phyloP scores from a whole-genome alignment of 2,113 vertebrate species.

The Salvelinus alpinus region DNA sequence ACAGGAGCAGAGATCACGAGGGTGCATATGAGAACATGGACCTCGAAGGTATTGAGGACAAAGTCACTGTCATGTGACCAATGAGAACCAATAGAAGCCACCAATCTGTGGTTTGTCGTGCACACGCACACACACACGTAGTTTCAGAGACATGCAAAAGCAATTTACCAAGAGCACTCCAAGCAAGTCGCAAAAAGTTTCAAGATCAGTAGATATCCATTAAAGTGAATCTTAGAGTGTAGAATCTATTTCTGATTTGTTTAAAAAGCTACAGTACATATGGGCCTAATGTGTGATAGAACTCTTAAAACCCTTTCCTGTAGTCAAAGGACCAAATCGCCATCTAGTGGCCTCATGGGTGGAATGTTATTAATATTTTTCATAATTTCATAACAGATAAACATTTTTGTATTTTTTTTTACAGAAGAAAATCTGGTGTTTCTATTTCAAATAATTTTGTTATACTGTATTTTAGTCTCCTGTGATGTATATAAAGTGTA shows the following conservation, averaged over 20 bases:
- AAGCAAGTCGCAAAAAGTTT: background rate
- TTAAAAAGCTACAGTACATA: no score
- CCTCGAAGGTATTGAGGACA: slow-evolving; percentile 34
- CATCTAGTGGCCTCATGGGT: no score
- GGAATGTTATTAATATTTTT: no score
- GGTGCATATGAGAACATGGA: slow-evolving; percentile 42
- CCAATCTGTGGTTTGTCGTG: background rate
- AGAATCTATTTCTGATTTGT: background rate
- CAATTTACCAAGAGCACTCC: background rate
- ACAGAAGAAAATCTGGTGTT: no score
- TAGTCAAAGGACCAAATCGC: no score
- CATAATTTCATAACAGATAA: no score
- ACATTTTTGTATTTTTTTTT: no score
- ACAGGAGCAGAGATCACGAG: slow-evolving; percentile 48
- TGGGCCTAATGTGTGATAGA: background rate
- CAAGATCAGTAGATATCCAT: background rate
- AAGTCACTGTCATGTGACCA: slow-evolving; percentile 62
- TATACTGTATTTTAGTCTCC: no score
- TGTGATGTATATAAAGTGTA: no score
- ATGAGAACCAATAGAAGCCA: background rate
- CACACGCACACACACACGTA: background rate
- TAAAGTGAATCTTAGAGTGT: no score
- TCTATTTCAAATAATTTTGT: no score
- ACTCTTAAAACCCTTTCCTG: background rate
- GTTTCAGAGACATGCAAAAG: no score